Percentiles rank a stretch among this genome's conserved stretches.
Evolutionary conservation across 2,888 invertebrate species (phyloP).

Genomic region (Cephus pulcher): DNA sequence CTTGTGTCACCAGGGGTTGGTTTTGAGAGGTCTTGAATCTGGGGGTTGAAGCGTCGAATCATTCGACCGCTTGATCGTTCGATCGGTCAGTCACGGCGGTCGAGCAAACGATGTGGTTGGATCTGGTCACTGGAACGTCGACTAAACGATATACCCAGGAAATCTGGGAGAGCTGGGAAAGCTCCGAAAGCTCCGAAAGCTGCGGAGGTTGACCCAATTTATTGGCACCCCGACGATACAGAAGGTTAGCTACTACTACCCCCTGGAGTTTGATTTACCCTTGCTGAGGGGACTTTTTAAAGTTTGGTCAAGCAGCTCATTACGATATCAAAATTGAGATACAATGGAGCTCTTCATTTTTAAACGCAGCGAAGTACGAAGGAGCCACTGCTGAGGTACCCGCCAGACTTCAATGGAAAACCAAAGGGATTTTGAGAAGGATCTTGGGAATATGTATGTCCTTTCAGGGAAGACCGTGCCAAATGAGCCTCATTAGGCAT

Average conservation of each 20-base stretch:
- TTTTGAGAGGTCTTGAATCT: neutral
- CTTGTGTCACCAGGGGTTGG: neutral
- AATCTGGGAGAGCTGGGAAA: neutral
- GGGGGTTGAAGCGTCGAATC: neutral
- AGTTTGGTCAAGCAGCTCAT: neutral
- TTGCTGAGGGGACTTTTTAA: neutral
- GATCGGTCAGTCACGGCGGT: conserved; percentile 22
- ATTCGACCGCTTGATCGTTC: conserved; percentile 7
- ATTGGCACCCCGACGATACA: neutral
- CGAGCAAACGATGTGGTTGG: conserved; percentile 33
- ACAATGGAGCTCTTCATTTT: neutral
- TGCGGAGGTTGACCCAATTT: neutral
- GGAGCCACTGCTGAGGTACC: neutral
- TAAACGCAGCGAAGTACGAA: neutral
- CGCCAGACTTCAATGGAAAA: neutral
- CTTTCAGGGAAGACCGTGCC: conserved; percentile 32
- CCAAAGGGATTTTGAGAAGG: neutral
- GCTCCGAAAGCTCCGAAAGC: neutral
- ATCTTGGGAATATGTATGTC: neutral
- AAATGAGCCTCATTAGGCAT: conserved; percentile 55
- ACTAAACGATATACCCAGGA: neutral
- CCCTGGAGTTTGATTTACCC: neutral
- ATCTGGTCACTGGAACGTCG: conserved; percentile 23
- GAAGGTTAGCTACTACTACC: neutral
- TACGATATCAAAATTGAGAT: neutral